These are phyloP conservation scores for Myotis findleyi DNA, from an alignment of 2,797 vertebrate genomes.

Conservation along the genomic window DNA sequence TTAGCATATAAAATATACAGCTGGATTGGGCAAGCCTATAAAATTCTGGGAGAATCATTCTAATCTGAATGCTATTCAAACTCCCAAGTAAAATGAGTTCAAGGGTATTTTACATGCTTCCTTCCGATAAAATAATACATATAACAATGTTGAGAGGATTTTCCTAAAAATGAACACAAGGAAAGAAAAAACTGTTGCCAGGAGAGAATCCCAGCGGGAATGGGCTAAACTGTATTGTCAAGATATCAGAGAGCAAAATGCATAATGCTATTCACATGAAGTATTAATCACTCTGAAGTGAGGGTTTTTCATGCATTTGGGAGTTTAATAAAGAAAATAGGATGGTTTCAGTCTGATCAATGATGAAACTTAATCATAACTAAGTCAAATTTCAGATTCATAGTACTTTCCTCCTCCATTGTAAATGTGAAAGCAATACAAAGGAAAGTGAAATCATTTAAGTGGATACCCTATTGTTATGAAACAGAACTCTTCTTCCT, in stretches of 20 bases:
- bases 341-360: conserved; percentile 55
- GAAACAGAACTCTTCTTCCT: conserved; percentile 20
- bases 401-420: background rate
- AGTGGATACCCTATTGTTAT: conserved; percentile 47
- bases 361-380: conserved; percentile 56
- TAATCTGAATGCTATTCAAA: conserved; percentile 91
- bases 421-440: conserved; percentile 54
- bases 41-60: conserved; percentile 89
- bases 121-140: conserved; percentile 84
- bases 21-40: conserved; percentile 91
- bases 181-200: conserved; percentile 74
- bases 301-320: conserved; percentile 24
- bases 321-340: conserved; percentile 58
- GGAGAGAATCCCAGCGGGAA: conserved; percentile 72
- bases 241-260: conserved; percentile 51
- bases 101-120: conserved; percentile 86
- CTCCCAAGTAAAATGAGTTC: conserved; percentile 87
- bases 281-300: conserved; percentile 53
- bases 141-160: conserved; percentile 84
- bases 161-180: conserved; percentile 84
- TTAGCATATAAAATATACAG: conserved; percentile 94
- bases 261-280: conserved; percentile 43
- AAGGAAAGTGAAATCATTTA: background rate
- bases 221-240: conserved; percentile 65
- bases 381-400: conserved; percentile 59